Base-by-base conservation (phyloP, 2,888 invertebrate species). In the Crocallis elinguaria region DNA sequence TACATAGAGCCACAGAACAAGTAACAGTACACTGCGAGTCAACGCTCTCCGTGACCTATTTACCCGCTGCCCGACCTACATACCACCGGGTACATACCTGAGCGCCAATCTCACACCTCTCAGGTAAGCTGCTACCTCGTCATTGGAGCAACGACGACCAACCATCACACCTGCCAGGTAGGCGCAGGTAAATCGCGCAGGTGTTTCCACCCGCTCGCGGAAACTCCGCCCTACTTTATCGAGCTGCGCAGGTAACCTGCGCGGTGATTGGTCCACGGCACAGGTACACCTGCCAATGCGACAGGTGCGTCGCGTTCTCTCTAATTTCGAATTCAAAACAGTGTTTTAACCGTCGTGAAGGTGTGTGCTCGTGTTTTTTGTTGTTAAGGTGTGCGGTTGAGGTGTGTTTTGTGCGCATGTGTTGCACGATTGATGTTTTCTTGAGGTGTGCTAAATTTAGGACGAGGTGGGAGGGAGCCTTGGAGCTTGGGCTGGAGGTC, bases 371-470 rank as follows among this genome's bases (percentile, higher is more conserved):
- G 63, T 57, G 66, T 63, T 66, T 56, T 56, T 66, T 66, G 70
- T 52, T 65, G 55, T 54, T 46, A 58, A 62, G 66, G 64, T 70
- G 70, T 76, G 76, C 74, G 75, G 42, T 50, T 46, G 53, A 60
- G 58, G 62, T 64, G 64, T 64, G 53, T 57, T 57, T 73, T 77
- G 86, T 90, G 90, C 89, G 90, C 90, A 90, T 90, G 90, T 90
- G 89, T 89, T 79, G 82, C 68, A 73, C 81, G 83, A 90, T 90
- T 90, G 90, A 90, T 88, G 88, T 90, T 89, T 88, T 77, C 88
- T 88, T 88, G 89, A 90, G 90, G 90, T 88, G 88, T 74, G 81
- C 86, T 88, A 85, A 86, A 88, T 89, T 84, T 86, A 85, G 88
- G 25, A 25, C 48, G 46, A 74, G 88, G 86, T 86, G 82, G 81